Evolutionary conservation across 2,888 invertebrate species (phyloP).

Genomic region (Asteroscopus sphinx): DNA sequence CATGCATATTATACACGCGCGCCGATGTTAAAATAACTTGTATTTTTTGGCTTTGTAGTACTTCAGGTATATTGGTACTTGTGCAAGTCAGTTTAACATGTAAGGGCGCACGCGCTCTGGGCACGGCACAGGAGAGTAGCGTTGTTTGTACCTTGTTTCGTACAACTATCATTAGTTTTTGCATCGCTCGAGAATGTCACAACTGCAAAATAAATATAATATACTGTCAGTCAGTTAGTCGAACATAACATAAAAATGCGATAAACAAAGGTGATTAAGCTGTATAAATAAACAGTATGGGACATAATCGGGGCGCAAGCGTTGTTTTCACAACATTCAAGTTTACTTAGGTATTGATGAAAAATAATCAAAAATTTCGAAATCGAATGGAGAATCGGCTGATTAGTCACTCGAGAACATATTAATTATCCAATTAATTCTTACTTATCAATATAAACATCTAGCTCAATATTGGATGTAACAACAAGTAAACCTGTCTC

Average conservation of each 20-base stretch:
- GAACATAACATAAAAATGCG: slow-evolving; percentile 21
- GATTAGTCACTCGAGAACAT: not conserved
- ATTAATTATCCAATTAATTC: not conserved
- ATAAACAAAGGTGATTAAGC: slow-evolving; percentile 16
- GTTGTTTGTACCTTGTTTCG: slow-evolving; percentile 73
- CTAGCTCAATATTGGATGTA: not conserved
- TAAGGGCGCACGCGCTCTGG: slow-evolving; percentile 32
- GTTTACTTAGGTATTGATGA: not conserved
- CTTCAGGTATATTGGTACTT: not conserved
- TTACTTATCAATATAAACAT: not conserved
- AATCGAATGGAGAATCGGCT: not conserved
- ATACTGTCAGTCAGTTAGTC: slow-evolving; percentile 62
- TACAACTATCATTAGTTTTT: slow-evolving; percentile 75
- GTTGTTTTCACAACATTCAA: slow-evolving; percentile 16
- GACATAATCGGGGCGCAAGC: slow-evolving; percentile 12
- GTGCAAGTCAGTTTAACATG: slow-evolving; percentile 30
- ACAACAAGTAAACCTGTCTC: not conserved
- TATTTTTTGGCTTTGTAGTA: slow-evolving; percentile 1
- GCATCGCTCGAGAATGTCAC: slow-evolving; percentile 86
- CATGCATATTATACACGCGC: slow-evolving; percentile 61
- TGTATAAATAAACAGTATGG: slow-evolving; percentile 17
- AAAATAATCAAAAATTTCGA: not conserved
- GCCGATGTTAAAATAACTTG: slow-evolving; percentile 36
- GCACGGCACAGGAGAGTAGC: slow-evolving; percentile 55
- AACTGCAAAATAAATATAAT: slow-evolving; percentile 79